Evolutionary conservation across 1,140 invertebrate species (phyloP).

Genomic region (Drosophila navojoa): DNA sequence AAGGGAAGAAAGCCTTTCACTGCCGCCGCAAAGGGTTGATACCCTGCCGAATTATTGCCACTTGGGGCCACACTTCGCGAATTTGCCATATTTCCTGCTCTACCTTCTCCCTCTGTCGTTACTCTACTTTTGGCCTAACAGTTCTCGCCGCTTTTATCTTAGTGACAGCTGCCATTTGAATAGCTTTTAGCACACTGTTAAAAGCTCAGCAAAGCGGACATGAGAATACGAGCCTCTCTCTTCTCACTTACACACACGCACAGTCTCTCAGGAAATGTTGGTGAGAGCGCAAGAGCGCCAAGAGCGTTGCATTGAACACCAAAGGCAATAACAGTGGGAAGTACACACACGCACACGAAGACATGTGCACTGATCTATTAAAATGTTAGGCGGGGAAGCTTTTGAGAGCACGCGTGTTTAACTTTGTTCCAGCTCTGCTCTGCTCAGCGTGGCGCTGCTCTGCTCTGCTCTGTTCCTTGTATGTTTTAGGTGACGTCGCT

Average conservation of each 20-base stretch:
- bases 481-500: slow-evolving; percentile 10
- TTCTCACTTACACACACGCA: background rate
- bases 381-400: slow-evolving; percentile 13
- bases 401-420: slow-evolving; percentile 24
- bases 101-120: background rate
- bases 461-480: background rate
- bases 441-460: background rate
- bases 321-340: background rate
- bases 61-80: slow-evolving; percentile 1
- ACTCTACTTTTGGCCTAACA: background rate
- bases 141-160: background rate
- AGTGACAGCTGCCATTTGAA: slow-evolving; percentile 21
- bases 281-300: background rate
- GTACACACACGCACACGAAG: background rate
- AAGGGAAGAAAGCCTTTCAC: slow-evolving; percentile 71
- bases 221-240: background rate
- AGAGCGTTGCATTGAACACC: slow-evolving; percentile 3
- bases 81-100: slow-evolving; percentile 14
- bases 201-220: slow-evolving; percentile 1
- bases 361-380: slow-evolving; percentile 2
- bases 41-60: background rate
- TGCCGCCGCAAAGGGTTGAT: slow-evolving; percentile 29
- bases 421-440: background rate
- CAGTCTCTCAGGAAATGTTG: background rate
- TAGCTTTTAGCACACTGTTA: slow-evolving; percentile 8